These are phyloP conservation scores for Nomia melanderi DNA, from an alignment of 1,140 invertebrate species.

Conservation along the genomic window DNA sequence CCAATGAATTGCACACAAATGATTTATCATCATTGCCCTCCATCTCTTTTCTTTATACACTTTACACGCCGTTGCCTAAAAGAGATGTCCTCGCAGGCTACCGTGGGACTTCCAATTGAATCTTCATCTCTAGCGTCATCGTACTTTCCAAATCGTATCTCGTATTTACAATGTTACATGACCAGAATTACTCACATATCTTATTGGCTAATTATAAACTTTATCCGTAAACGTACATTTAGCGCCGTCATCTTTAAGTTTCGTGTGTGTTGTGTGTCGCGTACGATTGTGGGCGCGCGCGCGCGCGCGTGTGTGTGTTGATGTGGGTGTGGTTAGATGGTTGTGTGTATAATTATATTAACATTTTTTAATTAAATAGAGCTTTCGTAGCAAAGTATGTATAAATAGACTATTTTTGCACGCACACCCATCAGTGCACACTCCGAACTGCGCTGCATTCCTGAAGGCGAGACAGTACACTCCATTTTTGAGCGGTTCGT, in stretches of 20 bases:
- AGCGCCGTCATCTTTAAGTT: constrained; percentile 66
- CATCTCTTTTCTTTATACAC: constrained; percentile 33
- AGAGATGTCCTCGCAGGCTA: constrained; percentile 48
- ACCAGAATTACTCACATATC: constrained; percentile 77
- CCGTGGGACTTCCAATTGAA: constrained; percentile 40
- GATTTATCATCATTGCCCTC: constrained; percentile 11
- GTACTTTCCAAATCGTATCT: constrained; percentile 47
- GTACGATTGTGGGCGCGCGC: too few relatives aligned
- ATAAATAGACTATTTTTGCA: constrained; percentile 74
- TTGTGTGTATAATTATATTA: constrained; percentile 65
- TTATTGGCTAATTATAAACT: constrained; percentile 73
- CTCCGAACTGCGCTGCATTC: constrained; percentile 55
- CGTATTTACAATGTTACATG: constrained; percentile 75
- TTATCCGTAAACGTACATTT: constrained; percentile 65
- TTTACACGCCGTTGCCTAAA: constrained; percentile 42
- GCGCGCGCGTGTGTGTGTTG: too few relatives aligned
- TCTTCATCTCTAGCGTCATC: constrained; percentile 42
- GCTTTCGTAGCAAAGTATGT: constrained; percentile 71
- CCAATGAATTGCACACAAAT: constrained; percentile 20
- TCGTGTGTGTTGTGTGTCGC: not conserved
- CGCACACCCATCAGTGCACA: constrained; percentile 49
- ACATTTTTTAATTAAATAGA: constrained; percentile 74
- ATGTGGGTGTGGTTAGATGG: not conserved
- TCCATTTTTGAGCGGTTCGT: constrained; percentile 30
- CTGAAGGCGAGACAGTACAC: constrained; percentile 50